Conservation (phyloP, 2,888 invertebrate genomes). For the Aporophyla nigra region DNA sequence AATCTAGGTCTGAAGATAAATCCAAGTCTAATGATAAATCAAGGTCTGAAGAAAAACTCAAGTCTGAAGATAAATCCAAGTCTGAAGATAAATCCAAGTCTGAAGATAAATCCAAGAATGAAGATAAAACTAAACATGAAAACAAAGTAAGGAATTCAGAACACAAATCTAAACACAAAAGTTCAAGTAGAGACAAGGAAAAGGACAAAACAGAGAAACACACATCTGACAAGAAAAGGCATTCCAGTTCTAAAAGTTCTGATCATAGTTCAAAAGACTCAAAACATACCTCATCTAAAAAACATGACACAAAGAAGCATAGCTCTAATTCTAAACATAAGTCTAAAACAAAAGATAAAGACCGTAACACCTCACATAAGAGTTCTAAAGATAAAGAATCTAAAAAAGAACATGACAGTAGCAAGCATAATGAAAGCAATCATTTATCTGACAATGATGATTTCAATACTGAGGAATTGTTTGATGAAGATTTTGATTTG, state of each 20-base stretch:
- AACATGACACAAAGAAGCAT: conserved; percentile 72
- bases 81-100: conserved; percentile 69
- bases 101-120: conserved; percentile 68
- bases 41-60: conserved; percentile 51
- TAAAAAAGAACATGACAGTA: conserved; percentile 72
- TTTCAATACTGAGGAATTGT: conserved; percentile 64
- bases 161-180: conserved; percentile 80
- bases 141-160: conserved; percentile 74
- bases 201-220: conserved; percentile 77
- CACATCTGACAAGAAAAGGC: conserved; percentile 73
- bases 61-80: conserved; percentile 59
- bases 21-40: too few relatives aligned
- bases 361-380: conserved; percentile 74
- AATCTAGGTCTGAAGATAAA: neutral
- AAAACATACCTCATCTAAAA: conserved; percentile 72
- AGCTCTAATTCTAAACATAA: conserved; percentile 73
- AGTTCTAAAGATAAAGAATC: conserved; percentile 73
- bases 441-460: conserved; percentile 76
- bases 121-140: conserved; percentile 72
- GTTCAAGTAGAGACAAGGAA: conserved; percentile 79
- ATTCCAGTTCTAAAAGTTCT: conserved; percentile 72
- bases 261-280: conserved; percentile 71
- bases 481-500: conserved; percentile 78
- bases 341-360: conserved; percentile 68
- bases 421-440: conserved; percentile 69